phyloP scores from a whole-genome alignment of 2,797 vertebrate species.

The Ceryle rudis region DNA sequence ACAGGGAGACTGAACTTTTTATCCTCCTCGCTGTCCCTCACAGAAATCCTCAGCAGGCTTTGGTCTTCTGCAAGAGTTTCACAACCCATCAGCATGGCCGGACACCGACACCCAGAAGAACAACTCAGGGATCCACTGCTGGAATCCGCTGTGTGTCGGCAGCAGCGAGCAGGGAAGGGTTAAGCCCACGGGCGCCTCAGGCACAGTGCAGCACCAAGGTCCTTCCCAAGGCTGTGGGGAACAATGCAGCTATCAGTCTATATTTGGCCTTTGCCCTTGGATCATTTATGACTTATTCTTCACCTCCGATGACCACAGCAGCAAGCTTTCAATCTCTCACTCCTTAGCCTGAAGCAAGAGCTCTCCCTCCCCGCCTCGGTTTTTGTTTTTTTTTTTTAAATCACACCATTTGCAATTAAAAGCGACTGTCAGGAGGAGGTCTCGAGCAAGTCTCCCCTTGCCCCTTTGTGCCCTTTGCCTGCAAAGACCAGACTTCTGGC shows the following conservation, averaged over 20 bases:
- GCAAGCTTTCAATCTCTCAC: conserved; percentile 76
- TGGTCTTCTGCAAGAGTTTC: not conserved
- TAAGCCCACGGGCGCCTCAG: conserved; percentile 65
- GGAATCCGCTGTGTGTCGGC: not conserved
- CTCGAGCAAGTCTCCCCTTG: not conserved
- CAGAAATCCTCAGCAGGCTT: not conserved
- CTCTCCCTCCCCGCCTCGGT: not conserved
- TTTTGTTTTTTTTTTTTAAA: not conserved
- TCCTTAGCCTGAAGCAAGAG: conserved; percentile 54
- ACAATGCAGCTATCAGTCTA: conserved; percentile 82
- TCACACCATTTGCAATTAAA: conserved; percentile 58
- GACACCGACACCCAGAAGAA: rapidly evolving
- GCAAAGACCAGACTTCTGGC: not conserved
- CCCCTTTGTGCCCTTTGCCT: not conserved
- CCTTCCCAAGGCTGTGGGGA: conserved; percentile 75
- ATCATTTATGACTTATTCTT: conserved; percentile 83
- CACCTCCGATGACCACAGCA: conserved; percentile 74
- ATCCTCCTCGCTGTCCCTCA: not conserved
- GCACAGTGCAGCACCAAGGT: conserved; percentile 62
- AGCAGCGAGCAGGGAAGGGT: conserved; percentile 71
- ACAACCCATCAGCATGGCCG: not conserved
- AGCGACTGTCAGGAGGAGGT: conserved; percentile 11
- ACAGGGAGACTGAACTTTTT: not conserved
- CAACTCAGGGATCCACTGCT: rapidly evolving
- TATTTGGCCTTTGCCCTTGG: conserved; percentile 81